These are phyloP conservation scores for Rallus limicola DNA, from an alignment of 2,113 vertebrate genomes.

Conservation along the genomic window DNA sequence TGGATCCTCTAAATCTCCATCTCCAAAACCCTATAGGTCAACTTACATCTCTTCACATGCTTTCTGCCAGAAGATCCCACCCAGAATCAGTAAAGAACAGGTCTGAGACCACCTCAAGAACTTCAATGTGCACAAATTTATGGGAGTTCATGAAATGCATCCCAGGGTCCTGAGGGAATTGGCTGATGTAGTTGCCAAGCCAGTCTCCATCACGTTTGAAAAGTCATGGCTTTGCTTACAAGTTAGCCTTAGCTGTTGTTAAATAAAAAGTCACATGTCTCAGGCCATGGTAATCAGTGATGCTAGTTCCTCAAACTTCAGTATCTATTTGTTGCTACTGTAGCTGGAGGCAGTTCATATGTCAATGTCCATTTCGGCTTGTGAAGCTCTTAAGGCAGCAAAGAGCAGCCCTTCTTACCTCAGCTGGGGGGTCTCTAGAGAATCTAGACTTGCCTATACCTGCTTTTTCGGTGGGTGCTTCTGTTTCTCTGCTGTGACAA, in stretches of 20 bases:
- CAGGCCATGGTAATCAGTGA: background rate
- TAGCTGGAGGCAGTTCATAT: background rate
- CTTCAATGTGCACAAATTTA: background rate
- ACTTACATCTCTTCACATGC: background rate
- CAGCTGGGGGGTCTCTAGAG: background rate
- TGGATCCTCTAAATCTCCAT: too few relatives aligned
- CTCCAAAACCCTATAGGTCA: background rate
- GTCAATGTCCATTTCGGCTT: background rate
- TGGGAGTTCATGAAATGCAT: background rate
- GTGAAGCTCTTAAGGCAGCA: background rate
- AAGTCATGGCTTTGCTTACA: background rate
- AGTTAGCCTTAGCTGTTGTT: background rate
- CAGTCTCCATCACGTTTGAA: background rate
- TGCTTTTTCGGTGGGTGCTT: background rate
- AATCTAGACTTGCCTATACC: background rate
- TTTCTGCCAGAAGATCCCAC: background rate
- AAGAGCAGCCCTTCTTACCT: background rate
- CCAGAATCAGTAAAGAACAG: background rate
- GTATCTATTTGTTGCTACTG: background rate
- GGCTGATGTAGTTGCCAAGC: background rate
- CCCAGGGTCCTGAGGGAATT: background rate
- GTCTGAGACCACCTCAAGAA: background rate
- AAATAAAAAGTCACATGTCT: background rate
- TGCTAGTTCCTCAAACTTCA: background rate
- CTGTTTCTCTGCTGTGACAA: background rate